Conservation (phyloP, 2,113 vertebrate genomes). For the Dicerorhinus sumatrensis region DNA sequence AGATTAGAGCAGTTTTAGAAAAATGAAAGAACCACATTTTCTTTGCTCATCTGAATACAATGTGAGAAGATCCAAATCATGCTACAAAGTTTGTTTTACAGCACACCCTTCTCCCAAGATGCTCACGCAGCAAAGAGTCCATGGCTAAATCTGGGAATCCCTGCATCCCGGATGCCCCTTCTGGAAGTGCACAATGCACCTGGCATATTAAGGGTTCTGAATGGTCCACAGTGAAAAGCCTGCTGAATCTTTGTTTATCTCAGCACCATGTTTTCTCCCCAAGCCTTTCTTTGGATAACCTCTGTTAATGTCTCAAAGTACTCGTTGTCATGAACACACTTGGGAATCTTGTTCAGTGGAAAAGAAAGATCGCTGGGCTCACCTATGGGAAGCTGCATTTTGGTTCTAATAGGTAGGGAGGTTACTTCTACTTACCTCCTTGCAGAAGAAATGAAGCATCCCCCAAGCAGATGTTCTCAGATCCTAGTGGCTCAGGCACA, state of each 20-base stretch:
- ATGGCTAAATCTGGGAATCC: neutral
- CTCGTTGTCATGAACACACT: neutral
- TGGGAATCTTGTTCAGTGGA: neutral
- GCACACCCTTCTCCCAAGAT: neutral
- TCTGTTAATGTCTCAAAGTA: neutral
- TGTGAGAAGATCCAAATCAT: neutral
- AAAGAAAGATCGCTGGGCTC: neutral
- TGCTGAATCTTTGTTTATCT: neutral
- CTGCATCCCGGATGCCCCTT: neutral
- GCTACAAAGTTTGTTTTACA: neutral
- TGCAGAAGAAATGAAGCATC: neutral
- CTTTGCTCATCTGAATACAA: neutral
- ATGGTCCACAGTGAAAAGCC: neutral
- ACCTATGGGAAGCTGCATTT: neutral
- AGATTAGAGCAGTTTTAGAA: neutral
- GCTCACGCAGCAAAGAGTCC: neutral
- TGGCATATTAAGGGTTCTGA: neutral
- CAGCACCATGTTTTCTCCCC: neutral
- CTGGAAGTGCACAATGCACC: neutral
- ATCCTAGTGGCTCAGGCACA: neutral
- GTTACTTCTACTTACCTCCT: no score
- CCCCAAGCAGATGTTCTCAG: no score
- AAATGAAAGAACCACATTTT: neutral
- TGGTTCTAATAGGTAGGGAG: neutral
- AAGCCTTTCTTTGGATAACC: neutral